A percentile compares a stretch with the other conserved stretches of the same genome.
Conservation (phyloP, 2,888 invertebrate species). For the Amiota minor region DNA sequence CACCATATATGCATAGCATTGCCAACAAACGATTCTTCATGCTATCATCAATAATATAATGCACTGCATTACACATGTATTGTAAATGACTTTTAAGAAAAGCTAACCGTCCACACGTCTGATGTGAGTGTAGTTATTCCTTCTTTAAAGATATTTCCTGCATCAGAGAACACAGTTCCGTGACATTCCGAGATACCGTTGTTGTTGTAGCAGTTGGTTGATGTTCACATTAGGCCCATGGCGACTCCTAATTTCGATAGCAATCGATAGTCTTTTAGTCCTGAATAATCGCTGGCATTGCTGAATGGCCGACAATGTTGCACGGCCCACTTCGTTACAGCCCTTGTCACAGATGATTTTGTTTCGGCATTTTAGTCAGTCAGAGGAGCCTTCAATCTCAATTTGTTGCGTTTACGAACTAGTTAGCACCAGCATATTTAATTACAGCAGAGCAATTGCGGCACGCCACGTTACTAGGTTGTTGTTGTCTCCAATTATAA, state of each 20-base stretch:
- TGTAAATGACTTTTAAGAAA: neutral
- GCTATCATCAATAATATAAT: neutral
- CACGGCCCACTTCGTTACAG: neutral
- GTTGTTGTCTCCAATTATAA: neutral
- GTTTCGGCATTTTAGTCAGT: neutral
- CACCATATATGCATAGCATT: neutral
- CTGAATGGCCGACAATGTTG: conserved; percentile 5
- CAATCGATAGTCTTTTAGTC: neutral
- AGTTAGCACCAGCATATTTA: neutral
- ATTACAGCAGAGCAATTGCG: neutral
- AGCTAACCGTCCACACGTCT: neutral
- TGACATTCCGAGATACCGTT: neutral
- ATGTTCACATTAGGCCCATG: neutral
- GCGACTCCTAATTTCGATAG: neutral
- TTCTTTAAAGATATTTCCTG: neutral
- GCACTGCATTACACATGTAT: conserved; percentile 4
- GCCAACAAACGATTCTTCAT: neutral
- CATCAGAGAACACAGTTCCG: neutral
- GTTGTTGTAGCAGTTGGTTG: neutral
- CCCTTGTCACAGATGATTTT: too few species aligned
- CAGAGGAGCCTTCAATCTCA: neutral
- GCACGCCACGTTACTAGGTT: conserved; percentile 4
- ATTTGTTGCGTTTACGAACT: neutral
- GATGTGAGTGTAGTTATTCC: neutral
- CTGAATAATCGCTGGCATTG: neutral